These are phyloP conservation scores for Vannuccia rotundouncinata DNA, from an alignment of 2,888 invertebrate genomes.

Conservation along the genomic window DNA sequence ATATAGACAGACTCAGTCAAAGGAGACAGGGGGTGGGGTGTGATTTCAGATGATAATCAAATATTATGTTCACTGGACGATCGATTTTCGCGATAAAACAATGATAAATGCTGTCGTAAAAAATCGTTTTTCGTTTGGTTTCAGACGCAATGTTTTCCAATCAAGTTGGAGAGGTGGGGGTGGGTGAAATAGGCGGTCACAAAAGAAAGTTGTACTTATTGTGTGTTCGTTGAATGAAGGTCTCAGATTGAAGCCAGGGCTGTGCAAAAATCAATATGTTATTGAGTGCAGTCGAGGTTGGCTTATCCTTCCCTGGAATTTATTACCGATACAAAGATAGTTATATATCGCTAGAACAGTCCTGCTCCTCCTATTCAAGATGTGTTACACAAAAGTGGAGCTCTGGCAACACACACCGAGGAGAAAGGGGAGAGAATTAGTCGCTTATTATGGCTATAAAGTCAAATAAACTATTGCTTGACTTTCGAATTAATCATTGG, in stretches of 20 bases:
- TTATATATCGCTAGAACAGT: background rate
- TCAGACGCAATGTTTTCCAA: no score
- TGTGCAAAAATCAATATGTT: no score
- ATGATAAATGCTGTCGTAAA: background rate
- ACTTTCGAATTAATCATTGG: background rate
- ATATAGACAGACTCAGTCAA: background rate
- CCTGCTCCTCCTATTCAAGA: background rate
- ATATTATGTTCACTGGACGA: background rate
- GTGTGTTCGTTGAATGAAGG: no score
- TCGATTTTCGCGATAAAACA: background rate
- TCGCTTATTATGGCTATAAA: no score
- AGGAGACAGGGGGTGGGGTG: no score
- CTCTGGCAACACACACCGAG: background rate
- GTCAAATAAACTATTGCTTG: background rate
- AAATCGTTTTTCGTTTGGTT: background rate
- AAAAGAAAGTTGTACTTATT: no score
- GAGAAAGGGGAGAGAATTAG: no score
- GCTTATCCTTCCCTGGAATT: background rate
- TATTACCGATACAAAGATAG: background rate
- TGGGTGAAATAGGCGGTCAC: no score
- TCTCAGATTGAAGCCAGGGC: no score
- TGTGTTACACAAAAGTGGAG: background rate
- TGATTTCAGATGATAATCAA: background rate
- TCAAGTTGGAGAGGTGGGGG: no score
- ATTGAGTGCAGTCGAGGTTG: no score